A percentile compares a stretch with the other conserved stretches of the same genome.
phyloP scores from a whole-genome alignment of 2,888 invertebrate species.

The Sarcophaga caerulescens region DNA sequence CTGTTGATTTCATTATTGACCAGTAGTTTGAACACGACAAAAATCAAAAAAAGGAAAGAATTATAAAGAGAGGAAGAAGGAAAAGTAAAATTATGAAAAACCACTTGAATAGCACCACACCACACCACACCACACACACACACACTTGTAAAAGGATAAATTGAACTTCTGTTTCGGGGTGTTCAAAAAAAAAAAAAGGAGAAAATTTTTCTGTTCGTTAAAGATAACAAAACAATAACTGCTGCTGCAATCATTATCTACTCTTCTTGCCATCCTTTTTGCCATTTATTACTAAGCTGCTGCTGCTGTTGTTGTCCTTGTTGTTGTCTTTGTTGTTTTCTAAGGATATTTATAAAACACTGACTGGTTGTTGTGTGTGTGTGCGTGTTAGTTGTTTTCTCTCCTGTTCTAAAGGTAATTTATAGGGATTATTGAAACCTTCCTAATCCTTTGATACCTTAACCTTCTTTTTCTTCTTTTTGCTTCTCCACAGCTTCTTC shows the following conservation, averaged over 20 bases:
- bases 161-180: slow-evolving; percentile 9
- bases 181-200: slow-evolving; percentile 3
- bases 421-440: slow-evolving; percentile 64
- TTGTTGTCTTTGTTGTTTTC: background rate
- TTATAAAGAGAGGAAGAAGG: slow-evolving; percentile 9
- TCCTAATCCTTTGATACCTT: slow-evolving; percentile 64
- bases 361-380: background rate
- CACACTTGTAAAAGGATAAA: background rate
- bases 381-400: slow-evolving; percentile 3
- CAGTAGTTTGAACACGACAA: background rate
- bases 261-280: background rate
- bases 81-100: slow-evolving; percentile 19
- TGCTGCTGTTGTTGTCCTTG: background rate
- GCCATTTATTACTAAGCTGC: background rate
- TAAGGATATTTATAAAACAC: background rate
- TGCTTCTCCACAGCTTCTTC: background rate
- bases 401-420: slow-evolving; percentile 56
- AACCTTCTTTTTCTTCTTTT: slow-evolving; percentile 55
- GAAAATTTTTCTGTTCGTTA: slow-evolving; percentile 47
- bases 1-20: slow-evolving; percentile 46
- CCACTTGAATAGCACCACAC: slow-evolving; percentile 4
- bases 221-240: slow-evolving; percentile 63
- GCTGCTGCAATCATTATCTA: background rate
- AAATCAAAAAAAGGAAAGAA: background rate
- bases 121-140: background rate